Percentiles rank a stretch among this genome's conserved stretches.
phyloP scores from a whole-genome alignment of 2,113 vertebrate species.

The Nasalis larvatus region DNA sequence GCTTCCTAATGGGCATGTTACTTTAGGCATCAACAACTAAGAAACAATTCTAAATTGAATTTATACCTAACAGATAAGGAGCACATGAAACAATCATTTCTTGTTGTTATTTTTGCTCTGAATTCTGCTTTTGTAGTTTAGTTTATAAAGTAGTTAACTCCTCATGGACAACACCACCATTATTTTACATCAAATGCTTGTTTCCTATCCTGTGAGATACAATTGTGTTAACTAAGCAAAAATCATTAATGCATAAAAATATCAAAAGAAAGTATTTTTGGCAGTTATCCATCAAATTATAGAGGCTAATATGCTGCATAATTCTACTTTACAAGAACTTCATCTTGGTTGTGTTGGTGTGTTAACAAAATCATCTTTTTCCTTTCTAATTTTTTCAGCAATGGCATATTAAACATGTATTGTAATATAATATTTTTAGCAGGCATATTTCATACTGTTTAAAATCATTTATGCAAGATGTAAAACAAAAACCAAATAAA shows the following conservation, averaged over 20 bases:
- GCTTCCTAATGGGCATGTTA: not conserved
- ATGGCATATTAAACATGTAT: not conserved
- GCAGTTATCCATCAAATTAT: not conserved
- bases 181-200: not conserved
- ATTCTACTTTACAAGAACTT: not conserved
- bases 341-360: not conserved
- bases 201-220: not conserved
- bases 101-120: not conserved
- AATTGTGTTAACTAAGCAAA: not conserved
- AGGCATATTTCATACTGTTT: not conserved
- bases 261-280: not conserved
- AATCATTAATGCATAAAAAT: not conserved
- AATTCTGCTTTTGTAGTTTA: not conserved
- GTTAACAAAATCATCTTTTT: not conserved
- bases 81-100: not conserved
- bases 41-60: not conserved
- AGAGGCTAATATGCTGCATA: not conserved
- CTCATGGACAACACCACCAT: not conserved
- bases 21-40: constrained; percentile 3
- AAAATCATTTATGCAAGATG: not conserved
- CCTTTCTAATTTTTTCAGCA: not conserved
- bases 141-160: not conserved
- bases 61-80: constrained; percentile 5
- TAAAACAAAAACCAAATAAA: not conserved
- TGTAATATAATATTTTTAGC: not conserved